Evolutionary conservation across 2,797 vertebrate species (phyloP).

Genomic region (Chromobotia macracanthus): DNA sequence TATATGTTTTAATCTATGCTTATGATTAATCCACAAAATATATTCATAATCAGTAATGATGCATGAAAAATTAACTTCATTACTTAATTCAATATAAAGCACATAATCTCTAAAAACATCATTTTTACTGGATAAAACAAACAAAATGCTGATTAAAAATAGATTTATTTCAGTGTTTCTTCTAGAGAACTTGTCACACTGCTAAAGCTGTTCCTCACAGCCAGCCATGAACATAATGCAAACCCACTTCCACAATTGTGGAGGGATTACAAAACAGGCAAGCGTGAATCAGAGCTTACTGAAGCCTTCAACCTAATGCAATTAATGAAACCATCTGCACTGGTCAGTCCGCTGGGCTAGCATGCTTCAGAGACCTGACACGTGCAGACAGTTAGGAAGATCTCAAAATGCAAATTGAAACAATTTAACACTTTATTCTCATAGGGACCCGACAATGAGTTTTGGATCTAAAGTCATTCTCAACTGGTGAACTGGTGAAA

Average conservation of each 20-base stretch:
- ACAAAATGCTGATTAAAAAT: too few relatives aligned
- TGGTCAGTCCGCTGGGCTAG: constrained; percentile 2
- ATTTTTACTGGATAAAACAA: too few relatives aligned
- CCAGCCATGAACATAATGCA: constrained; percentile 31
- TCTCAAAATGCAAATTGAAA: neutral
- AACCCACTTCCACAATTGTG: constrained; percentile 8
- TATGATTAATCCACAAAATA: too few relatives aligned
- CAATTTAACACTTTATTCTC: neutral
- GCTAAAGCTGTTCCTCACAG: constrained; percentile 10
- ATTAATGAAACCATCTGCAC: constrained; percentile 43
- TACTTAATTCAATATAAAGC: too few relatives aligned
- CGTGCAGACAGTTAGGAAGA: neutral
- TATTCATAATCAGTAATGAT: too few relatives aligned
- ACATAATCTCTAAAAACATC: too few relatives aligned
- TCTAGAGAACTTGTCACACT: neutral
- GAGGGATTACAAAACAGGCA: neutral
- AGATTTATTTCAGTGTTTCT: constrained; percentile 17
- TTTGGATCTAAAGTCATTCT: neutral
- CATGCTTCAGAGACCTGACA: constrained; percentile 9
- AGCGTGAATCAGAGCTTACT: neutral
- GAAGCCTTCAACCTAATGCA: constrained; percentile 30
- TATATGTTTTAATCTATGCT: too few relatives aligned
- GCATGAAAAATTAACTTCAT: too few relatives aligned
- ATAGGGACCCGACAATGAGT: neutral
- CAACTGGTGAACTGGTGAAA: neutral